Conservation (phyloP, 2,797 vertebrate genomes). For the Otolemur crassicaudatus region DNA sequence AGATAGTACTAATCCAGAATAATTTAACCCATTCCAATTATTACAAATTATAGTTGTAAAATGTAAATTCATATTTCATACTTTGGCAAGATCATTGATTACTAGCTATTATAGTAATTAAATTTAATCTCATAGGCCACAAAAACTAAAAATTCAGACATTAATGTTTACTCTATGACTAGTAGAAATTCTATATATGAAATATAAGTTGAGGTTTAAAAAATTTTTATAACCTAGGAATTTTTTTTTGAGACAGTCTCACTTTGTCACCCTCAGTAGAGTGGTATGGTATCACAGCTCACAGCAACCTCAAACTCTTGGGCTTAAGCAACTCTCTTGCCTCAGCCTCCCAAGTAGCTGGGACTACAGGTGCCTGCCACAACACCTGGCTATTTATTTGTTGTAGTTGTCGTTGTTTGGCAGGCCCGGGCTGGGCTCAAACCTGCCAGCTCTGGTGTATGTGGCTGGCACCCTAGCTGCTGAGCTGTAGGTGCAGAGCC, state of each 20-base stretch:
- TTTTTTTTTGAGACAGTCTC: neutral
- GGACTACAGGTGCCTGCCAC: too few relatives aligned
- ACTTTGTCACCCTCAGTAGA: too few relatives aligned
- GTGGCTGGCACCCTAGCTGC: too few relatives aligned
- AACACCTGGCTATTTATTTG: too few relatives aligned
- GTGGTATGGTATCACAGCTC: too few relatives aligned
- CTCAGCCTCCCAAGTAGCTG: too few relatives aligned
- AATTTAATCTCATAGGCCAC: neutral
- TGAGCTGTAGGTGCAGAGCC: too few relatives aligned
- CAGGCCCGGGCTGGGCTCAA: too few relatives aligned
- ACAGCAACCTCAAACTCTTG: too few relatives aligned
- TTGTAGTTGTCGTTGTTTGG: too few relatives aligned
- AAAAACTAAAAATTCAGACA: neutral
- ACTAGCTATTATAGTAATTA: neutral
- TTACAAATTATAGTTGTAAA: neutral
- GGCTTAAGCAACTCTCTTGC: too few relatives aligned
- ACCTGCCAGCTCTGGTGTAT: too few relatives aligned
- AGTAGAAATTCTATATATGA: neutral
- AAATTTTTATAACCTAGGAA: neutral
- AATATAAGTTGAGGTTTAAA: neutral
- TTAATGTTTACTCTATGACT: neutral
- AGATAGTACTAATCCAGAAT: neutral
- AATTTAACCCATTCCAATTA: neutral
- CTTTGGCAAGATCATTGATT: conserved; percentile 11
- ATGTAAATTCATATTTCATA: neutral